Base-by-base conservation (phyloP, 2,888 invertebrate species). In the Stenoptilia bipunctidactyla region DNA sequence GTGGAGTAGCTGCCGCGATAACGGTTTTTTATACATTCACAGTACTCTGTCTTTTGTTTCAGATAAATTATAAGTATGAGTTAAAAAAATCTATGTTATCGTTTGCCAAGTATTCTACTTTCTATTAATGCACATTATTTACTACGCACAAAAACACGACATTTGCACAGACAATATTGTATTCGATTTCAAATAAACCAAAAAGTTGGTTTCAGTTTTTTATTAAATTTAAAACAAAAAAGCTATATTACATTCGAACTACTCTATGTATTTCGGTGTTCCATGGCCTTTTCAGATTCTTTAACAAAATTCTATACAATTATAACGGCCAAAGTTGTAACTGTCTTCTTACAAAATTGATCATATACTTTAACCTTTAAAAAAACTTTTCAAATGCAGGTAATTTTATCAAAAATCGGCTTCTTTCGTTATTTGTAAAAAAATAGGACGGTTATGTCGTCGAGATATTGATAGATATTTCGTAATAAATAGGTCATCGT, bases 301-400 rank as follows among this genome's bases (percentile, higher is more conserved):
- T 30, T 30, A 30, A 76, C 68, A 69, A 72, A 80, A 76, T 80
- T 75, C 75, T 82, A 80, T 82, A 82, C 79, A 83, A 83, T 83
- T 82, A 83, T 82, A 83, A 83, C 83, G 82, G 82, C 76, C 77
- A 52, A 80, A 77, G 82, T 74, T 71, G 79, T 83, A 83, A 83
- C 82, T 76, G 80, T 83, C 75, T 71, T 61, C 65, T 63, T 59
- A 72, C 69, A 69, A 74, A 73, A 71, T 65, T 68, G 64, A 67
- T 55, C 58, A 61, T 66, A 62, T 63, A 61, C 65, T 61, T 63
- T 61, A 20, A 20, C 20, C 20, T 62, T 52, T 64, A 61, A 59
- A 62, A 65, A 62, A 66, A 57, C 42, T 54, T 51, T 55, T 72
- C 70, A 79, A 82, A 73, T 65, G 73, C 82, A 80, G 79, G 79